Conservation (phyloP, 2,888 invertebrate species). For the Exocentrus adspersus region DNA sequence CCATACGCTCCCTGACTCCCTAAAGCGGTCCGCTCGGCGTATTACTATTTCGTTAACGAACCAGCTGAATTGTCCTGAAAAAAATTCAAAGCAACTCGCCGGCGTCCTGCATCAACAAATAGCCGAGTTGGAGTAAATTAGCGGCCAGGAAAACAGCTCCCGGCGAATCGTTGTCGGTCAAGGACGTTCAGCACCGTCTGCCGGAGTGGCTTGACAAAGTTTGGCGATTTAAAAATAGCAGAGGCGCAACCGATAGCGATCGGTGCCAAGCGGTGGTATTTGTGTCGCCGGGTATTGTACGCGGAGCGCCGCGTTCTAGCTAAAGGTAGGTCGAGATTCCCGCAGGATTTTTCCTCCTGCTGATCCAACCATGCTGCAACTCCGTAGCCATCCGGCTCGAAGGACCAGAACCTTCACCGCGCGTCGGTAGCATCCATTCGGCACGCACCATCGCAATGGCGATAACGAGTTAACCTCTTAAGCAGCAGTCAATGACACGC, state of each 20-base stretch:
- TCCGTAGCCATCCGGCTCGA: not conserved
- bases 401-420: not conserved
- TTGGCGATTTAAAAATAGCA: slow-evolving; percentile 45
- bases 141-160: not conserved
- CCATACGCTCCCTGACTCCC: no score
- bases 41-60: no score
- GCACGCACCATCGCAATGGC: slow-evolving; percentile 48
- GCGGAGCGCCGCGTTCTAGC: slow-evolving; percentile 2
- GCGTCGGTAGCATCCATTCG: no score
- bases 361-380: no score
- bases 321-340: slow-evolving; percentile 41
- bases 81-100: not conserved
- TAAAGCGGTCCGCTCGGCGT: no score
- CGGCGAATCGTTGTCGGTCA: slow-evolving; percentile 25
- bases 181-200: slow-evolving; percentile 29
- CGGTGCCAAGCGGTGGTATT: slow-evolving; percentile 41
- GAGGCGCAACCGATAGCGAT: slow-evolving; percentile 30
- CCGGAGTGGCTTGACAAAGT: slow-evolving; percentile 28
- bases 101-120: not conserved
- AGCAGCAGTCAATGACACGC: slow-evolving; percentile 54
- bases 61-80: no score
- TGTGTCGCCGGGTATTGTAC: slow-evolving; percentile 28
- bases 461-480: slow-evolving; percentile 61
- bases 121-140: not conserved
- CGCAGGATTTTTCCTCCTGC: slow-evolving; percentile 13